Evolutionary conservation across 1,140 invertebrate genomes (phyloP).

Genomic region (Aphaenogaster floridana): DNA sequence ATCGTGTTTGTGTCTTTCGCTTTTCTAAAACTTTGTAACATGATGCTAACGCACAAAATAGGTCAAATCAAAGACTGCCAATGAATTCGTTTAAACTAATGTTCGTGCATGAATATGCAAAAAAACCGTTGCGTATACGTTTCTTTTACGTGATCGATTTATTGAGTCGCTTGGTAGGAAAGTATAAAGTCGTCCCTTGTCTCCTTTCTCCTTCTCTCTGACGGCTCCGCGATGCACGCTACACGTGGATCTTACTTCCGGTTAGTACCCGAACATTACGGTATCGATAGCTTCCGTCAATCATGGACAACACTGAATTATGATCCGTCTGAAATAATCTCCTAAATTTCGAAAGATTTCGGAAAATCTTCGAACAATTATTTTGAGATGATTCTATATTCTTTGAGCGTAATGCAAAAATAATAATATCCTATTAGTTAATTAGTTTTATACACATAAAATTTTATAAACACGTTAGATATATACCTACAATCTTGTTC

Average conservation of each 20-base stretch:
- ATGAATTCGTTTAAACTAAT: conserved; percentile 65
- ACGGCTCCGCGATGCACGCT: conserved; percentile 75
- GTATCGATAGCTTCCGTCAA: conserved; percentile 83
- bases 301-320: conserved; percentile 56
- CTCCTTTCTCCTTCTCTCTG: conserved; percentile 46
- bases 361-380: background rate
- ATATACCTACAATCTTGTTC: background rate
- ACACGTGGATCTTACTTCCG: conserved; percentile 80
- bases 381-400: background rate
- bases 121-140: conserved; percentile 71
- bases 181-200: conserved; percentile 59
- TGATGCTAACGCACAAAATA: conserved; percentile 15
- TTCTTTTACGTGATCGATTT: conserved; percentile 79
- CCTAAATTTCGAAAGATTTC: conserved; percentile 7
- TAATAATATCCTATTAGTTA: background rate
- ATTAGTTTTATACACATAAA: background rate
- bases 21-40: background rate
- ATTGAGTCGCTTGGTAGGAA: conserved; percentile 74
- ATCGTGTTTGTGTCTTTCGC: background rate
- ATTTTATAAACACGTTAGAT: background rate
- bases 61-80: conserved; percentile 1
- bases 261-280: conserved; percentile 81
- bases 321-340: background rate
- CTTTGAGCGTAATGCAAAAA: background rate
- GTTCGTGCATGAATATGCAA: conserved; percentile 66